phyloP scores from a whole-genome alignment of 2,888 invertebrate species.

The Drosophila tripunctata region DNA sequence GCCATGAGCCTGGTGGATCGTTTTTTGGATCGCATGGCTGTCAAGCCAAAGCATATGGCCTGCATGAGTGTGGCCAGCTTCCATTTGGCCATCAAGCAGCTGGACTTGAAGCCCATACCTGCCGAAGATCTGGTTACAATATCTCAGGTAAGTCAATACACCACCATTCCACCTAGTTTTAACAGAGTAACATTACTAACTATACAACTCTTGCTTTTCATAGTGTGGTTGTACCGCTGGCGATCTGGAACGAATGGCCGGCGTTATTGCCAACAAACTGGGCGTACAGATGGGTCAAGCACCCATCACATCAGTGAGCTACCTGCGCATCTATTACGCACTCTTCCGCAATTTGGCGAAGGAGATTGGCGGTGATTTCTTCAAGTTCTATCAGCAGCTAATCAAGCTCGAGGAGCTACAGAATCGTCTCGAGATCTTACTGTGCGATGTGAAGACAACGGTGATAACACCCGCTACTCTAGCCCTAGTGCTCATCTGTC shows the following conservation, averaged over 20 bases:
- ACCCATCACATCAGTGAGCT: conserved; percentile 88
- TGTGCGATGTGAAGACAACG: conserved; percentile 90
- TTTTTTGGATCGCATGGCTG: conserved; percentile 93
- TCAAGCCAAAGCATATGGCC: conserved; percentile 92
- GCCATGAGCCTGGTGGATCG: conserved; percentile 92
- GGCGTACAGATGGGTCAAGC: conserved; percentile 86
- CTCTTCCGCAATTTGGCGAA: conserved; percentile 87
- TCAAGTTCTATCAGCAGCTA: conserved; percentile 85
- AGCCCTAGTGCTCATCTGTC: conserved; percentile 90
- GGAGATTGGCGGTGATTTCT: conserved; percentile 85
- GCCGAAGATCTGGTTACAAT: conserved; percentile 88
- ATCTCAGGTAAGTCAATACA: conserved; percentile 82
- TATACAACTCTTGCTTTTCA: conserved; percentile 56
- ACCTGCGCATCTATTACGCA: conserved; percentile 88
- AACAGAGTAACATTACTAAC: conserved; percentile 49
- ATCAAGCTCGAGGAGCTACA: conserved; percentile 87
- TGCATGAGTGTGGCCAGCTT: conserved; percentile 95
- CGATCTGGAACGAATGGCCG: conserved; percentile 94
- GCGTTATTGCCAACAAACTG: conserved; percentile 91
- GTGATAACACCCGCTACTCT: conserved; percentile 90
- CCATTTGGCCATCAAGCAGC: conserved; percentile 91
- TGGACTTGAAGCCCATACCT: conserved; percentile 86
- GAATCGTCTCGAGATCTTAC: conserved; percentile 90
- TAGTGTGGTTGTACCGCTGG: conserved; percentile 92
- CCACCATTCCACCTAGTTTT: background rate